phyloP scores from a whole-genome alignment of 1,140 invertebrate species.

The Hyposmocoma kahamanoa region DNA sequence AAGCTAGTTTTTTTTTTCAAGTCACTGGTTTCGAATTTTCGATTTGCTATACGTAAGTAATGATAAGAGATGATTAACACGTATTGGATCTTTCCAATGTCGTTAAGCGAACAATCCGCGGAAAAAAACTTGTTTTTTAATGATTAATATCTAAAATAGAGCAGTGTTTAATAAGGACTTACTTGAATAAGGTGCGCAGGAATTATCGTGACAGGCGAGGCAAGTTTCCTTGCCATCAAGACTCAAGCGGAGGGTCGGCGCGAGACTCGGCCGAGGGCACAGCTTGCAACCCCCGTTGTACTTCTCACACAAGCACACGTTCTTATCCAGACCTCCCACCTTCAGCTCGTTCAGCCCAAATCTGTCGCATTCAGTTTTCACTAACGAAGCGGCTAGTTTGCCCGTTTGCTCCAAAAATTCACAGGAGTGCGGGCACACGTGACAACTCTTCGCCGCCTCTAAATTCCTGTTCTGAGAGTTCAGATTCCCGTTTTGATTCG shows the following conservation, averaged over 20 bases:
- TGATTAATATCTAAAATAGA: no score
- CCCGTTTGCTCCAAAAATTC: slow-evolving; percentile 34
- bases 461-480: slow-evolving; percentile 35
- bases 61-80: no score
- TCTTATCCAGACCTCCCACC: slow-evolving; percentile 44
- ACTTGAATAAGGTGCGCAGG: slow-evolving; percentile 33
- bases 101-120: no score
- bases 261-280: slow-evolving; percentile 49
- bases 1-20: background rate
- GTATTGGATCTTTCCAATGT: no score
- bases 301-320: slow-evolving; percentile 54
- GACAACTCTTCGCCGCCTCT: slow-evolving; percentile 24
- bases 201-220: slow-evolving; percentile 31
- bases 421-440: slow-evolving; percentile 43
- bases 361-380: slow-evolving; percentile 37
- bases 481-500: slow-evolving; percentile 39
- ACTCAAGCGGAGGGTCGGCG: slow-evolving; percentile 25
- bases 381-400: slow-evolving; percentile 40
- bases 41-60: no score
- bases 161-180: slow-evolving; percentile 19
- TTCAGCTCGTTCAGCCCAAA: slow-evolving; percentile 57
- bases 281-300: slow-evolving; percentile 61
- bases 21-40: no score
- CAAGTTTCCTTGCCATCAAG: slow-evolving; percentile 35
- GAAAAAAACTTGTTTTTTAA: no score